Percentiles rank a stretch among this genome's conserved stretches.
Evolutionary conservation across 30 jellyfish, hydroid and myxozoan species (phyloP).

Genomic region (Cassiopea xamachana): DNA sequence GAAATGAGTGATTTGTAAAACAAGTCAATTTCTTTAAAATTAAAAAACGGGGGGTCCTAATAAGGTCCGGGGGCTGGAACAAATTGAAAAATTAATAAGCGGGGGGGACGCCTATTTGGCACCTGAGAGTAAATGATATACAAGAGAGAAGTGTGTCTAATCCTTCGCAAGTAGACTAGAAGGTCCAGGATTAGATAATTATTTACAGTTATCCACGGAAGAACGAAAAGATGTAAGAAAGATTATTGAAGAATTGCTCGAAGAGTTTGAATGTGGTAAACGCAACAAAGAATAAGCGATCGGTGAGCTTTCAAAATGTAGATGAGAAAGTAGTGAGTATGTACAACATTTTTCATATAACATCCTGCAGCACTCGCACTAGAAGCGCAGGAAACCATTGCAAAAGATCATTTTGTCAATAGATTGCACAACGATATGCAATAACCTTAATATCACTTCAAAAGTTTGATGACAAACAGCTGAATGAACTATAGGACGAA

Average conservation of each 20-base stretch:
- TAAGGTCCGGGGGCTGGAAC: too few species aligned
- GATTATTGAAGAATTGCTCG: not conserved
- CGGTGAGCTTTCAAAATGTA: not conserved
- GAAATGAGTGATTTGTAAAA: too few species aligned
- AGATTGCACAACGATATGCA: not conserved
- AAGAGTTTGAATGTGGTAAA: constrained; percentile 12
- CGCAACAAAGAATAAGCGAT: constrained; percentile 5
- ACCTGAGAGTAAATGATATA: not conserved
- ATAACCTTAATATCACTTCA: not conserved
- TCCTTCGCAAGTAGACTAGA: constrained; percentile 11
- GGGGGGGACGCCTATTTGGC: too few species aligned
- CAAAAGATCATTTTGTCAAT: constrained; percentile 7
- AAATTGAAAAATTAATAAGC: too few species aligned
- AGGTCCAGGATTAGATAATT: constrained; percentile 11
- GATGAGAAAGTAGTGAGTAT: not conserved
- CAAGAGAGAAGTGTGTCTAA: constrained; percentile 10
- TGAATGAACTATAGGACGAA: not conserved
- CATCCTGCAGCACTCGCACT: not conserved
- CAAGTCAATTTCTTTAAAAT: too few species aligned
- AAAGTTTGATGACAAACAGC: not conserved
- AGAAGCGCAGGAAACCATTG: not conserved
- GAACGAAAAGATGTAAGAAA: not conserved
- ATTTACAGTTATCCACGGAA: not conserved
- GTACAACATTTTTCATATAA: not conserved
- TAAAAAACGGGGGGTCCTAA: too few species aligned